Base-by-base conservation (phyloP, 2,888 invertebrate species). In the Nymphalis c-album region DNA sequence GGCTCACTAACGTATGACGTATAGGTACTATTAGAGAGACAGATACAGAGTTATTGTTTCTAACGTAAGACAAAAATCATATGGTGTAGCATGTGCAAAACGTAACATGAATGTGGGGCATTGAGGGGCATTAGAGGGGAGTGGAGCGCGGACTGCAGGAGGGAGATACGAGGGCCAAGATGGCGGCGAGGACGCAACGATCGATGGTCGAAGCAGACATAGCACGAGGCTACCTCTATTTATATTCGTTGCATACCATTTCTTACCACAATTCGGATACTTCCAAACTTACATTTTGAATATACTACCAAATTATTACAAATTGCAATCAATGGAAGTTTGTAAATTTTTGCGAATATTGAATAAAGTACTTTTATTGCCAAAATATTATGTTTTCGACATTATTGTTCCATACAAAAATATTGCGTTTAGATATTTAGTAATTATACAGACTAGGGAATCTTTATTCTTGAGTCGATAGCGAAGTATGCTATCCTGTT, bases 121-220 rank as follows among this genome's bases (percentile, higher is more conserved):
- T 87, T 85, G 86, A 86, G 88, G 88, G 87, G 89, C 83, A 83
- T 77, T 70, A 67, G 76, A 76, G 83, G 80, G 86, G 84, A 80
- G 85, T 78, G 84, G 84, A 84, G 86, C 78, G 80, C 77, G 79
- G 81, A 76, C 77, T 80, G 85, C 83, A 84, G 84, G 86, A 84
- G 90, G 89, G 88, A 88, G 89, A 87, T 86, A 86, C 83, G 88
- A 88, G 89, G 90, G 90, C 90, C 90, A 91, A 91, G 91, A 91
- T 91, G 91, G 91, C 91, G 89, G 87, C 88, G 89, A 87, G 90
- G 90, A 90, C 91, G 90, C 88, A 86, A 82, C 91, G 91, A 91
- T 91, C 91, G 91, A 91, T 91, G 91, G 86, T 85, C 88, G 86
- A 85, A 78, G 78, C 80, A 91, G 91, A 90, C 91, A 88, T 85